Evolutionary conservation across 1,140 invertebrate genomes (phyloP).

Genomic region (Hypothenemus hampei): DNA sequence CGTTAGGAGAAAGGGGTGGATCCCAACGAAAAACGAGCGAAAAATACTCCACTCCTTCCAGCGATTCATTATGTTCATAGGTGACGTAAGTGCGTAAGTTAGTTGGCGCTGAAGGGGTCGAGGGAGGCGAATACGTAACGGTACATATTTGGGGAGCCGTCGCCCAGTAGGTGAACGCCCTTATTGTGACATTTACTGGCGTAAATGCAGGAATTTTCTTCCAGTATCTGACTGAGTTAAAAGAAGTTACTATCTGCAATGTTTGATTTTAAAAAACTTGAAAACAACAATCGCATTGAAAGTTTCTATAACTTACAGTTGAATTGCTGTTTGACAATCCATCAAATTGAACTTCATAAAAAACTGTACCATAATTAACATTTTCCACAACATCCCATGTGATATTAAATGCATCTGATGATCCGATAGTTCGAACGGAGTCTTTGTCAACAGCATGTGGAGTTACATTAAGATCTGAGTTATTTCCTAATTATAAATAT

Average conservation of each 20-base stretch:
- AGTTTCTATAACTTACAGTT: constrained; percentile 34
- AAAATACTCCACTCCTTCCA: constrained; percentile 47
- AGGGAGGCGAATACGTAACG: constrained; percentile 60
- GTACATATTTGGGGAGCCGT: constrained; percentile 58
- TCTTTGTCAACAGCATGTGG: constrained; percentile 60
- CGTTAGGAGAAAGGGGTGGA: constrained; percentile 64
- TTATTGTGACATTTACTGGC: constrained; percentile 62
- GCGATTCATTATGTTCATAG: constrained; percentile 38
- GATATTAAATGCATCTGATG: constrained; percentile 72
- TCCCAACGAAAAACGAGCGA: constrained; percentile 71
- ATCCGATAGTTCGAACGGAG: constrained; percentile 63
- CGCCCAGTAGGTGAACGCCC: constrained; percentile 81
- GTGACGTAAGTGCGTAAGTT: constrained; percentile 65
- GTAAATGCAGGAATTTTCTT: constrained; percentile 60
- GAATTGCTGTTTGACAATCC: constrained; percentile 39
- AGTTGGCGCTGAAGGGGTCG: constrained; percentile 65
- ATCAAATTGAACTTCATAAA: constrained; percentile 75
- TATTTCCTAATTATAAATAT: constrained; percentile 3
- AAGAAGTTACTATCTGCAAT: constrained; percentile 46
- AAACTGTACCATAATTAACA: constrained; percentile 74
- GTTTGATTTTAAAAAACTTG: not conserved
- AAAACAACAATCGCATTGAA: not conserved
- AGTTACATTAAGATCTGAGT: constrained; percentile 52
- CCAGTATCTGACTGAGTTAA: constrained; percentile 47
- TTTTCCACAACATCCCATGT: constrained; percentile 67